phyloP scores from a whole-genome alignment of 2,113 vertebrate genomes.

The Caranx melampygus region DNA sequence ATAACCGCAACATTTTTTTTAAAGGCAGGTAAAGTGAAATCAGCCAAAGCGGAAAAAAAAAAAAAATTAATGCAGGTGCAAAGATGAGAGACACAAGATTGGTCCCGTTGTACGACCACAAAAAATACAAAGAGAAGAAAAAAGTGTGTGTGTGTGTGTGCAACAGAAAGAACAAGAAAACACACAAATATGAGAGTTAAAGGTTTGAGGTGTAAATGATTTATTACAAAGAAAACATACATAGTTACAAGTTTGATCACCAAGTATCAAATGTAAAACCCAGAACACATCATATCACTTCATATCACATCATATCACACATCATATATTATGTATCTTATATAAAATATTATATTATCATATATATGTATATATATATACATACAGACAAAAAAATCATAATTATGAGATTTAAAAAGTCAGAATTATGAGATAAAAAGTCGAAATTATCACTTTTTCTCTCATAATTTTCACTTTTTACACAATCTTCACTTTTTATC shows the following conservation, averaged over 20 bases:
- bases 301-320: too few species aligned
- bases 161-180: not conserved
- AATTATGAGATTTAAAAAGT: too few species aligned
- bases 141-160: not conserved
- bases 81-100: not conserved
- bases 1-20: constrained; percentile 24
- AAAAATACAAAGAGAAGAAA: too few species aligned
- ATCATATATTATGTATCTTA: too few species aligned
- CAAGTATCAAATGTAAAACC: not conserved
- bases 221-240: not conserved
- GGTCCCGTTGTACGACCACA: not conserved
- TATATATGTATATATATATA: too few species aligned
- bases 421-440: too few species aligned
- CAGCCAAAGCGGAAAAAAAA: not conserved
- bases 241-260: too few species aligned
- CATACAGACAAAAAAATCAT: too few species aligned
- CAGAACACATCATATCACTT: not conserved
- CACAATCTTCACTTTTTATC: too few species aligned
- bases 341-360: too few species aligned
- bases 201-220: not conserved
- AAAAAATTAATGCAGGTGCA: not conserved
- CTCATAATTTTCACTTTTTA: too few species aligned
- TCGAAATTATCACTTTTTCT: too few species aligned
- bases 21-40: constrained; percentile 11
- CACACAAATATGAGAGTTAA: not conserved